Evolutionary conservation across 2,888 invertebrate species (phyloP).

Genomic region (Spilarctia lutea): DNA sequence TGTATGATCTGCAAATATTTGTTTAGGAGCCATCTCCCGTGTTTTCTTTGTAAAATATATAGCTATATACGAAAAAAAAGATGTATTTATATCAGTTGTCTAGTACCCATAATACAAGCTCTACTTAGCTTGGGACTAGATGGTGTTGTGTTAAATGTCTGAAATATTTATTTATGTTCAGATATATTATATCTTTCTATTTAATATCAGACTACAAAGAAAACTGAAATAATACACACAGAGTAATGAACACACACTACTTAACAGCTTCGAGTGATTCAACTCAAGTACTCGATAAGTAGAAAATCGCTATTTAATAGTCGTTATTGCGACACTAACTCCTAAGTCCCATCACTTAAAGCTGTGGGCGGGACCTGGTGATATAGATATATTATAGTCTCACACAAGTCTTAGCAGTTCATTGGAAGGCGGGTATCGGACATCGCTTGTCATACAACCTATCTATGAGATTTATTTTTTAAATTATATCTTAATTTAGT

Average conservation of each 20-base stretch:
- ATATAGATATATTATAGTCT: not conserved
- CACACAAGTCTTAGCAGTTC: not conserved
- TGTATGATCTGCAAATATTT: too few relatives aligned
- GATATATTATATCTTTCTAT: not conserved
- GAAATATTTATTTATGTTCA: too few relatives aligned
- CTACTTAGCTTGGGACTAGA: too few relatives aligned
- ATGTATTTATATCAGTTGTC: too few relatives aligned
- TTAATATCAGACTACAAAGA: not conserved
- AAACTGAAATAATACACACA: not conserved
- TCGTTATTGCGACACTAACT: not conserved
- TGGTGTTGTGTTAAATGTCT: too few relatives aligned
- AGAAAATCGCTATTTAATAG: not conserved
- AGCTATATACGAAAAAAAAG: too few relatives aligned
- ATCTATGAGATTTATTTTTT: not conserved
- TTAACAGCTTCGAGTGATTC: not conserved
- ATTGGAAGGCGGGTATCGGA: not conserved
- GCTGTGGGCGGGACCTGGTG: not conserved
- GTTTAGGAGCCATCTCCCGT: too few relatives aligned
- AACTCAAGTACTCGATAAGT: not conserved
- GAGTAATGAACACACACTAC: not conserved
- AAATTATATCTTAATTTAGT: not conserved
- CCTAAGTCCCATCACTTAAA: not conserved
- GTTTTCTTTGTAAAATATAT: too few relatives aligned
- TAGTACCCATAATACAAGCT: too few relatives aligned
- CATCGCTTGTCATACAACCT: not conserved